phyloP scores from a whole-genome alignment of 2,888 invertebrate genomes.

The Smittia sp. region DNA sequence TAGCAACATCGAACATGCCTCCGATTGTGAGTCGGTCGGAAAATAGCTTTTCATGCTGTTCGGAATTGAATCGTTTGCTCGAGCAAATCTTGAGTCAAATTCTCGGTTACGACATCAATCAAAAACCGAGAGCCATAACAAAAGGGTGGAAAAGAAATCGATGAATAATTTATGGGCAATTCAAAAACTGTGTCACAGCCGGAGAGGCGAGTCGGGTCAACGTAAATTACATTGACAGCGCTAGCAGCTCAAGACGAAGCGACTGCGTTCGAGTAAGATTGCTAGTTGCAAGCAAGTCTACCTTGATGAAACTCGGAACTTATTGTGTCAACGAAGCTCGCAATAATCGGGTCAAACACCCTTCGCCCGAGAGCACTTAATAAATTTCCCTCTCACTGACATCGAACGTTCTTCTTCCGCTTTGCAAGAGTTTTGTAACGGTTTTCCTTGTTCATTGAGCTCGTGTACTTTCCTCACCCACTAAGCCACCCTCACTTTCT shows the following conservation, averaged over 20 bases:
- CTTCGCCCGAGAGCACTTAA: constrained; percentile 17
- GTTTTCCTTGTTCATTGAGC: background rate
- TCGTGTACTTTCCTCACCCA: background rate
- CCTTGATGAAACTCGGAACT: background rate
- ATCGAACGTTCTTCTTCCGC: background rate
- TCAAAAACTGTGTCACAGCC: no score
- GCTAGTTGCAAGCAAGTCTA: no score
- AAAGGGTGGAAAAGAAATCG: constrained; percentile 4
- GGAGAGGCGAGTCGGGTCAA: no score
- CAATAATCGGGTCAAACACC: constrained; percentile 37
- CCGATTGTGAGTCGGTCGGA: no score
- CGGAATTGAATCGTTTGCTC: no score
- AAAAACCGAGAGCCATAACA: no score
- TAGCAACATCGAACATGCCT: background rate
- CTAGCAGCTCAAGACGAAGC: no score
- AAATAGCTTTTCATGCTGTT: no score
- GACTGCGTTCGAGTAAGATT: no score
- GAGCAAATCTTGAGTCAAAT: no score
- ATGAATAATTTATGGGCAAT: background rate
- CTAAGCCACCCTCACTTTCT: background rate
- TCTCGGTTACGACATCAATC: no score
- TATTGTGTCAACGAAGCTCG: background rate
- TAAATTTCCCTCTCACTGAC: constrained; percentile 33
- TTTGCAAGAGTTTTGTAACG: background rate
- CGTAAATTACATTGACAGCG: no score